Evolutionary conservation across 1,140 invertebrate species (phyloP), one percentile per base, ranked within the genome.

Genomic region (Drosophila lacertosa): DNA sequence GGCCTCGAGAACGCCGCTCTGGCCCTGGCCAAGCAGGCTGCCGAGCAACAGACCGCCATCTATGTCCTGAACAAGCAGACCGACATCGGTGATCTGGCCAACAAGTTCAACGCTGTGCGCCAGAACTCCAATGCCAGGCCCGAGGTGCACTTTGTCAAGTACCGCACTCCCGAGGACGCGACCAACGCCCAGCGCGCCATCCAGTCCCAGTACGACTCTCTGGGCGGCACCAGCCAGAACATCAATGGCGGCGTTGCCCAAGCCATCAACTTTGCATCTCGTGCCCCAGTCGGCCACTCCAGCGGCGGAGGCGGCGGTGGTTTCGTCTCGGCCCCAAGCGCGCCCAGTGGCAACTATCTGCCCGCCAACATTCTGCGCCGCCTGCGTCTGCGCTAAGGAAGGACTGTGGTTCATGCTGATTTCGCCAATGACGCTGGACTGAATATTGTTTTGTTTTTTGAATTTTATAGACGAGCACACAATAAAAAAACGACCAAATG

Each of bases 1-100:
- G 89, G 89, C 5, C 48, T 90, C 39, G 83, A 90, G 67, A 74
- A 90, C 50, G 89, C 89, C 18, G 89, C 89, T n/a, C 51, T 90
- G 65, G 63, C 78, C 24, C 55, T 90, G 54, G 89, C 89, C 51
- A 90, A 90, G 64, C 80, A 89, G 55, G 83, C 83, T 70, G 74
- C 80, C 39, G 68, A 90, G 54, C 80, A 90, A 42, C 54, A 35
- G 65, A 90, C 89, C 37, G 89, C 89, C 65, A 90, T 84, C 67
- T 84, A 84, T 64, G 80, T 84, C 13, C 68, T 84, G 47, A 84
- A 84, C 80, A 84, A 77, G 53, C 81, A 84, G 60, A 45, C 77
- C 40, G 81, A 84, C 37, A 76, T 84, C 3, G 77, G 77, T 20
- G 81, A 84, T 20, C 44, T 84, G 18, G 62, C 75, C 51, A 57